Evolutionary conservation across 2,888 invertebrate species (phyloP), one percentile per base, ranked within the genome.

Genomic region (Patella ulyssiponensis): DNA sequence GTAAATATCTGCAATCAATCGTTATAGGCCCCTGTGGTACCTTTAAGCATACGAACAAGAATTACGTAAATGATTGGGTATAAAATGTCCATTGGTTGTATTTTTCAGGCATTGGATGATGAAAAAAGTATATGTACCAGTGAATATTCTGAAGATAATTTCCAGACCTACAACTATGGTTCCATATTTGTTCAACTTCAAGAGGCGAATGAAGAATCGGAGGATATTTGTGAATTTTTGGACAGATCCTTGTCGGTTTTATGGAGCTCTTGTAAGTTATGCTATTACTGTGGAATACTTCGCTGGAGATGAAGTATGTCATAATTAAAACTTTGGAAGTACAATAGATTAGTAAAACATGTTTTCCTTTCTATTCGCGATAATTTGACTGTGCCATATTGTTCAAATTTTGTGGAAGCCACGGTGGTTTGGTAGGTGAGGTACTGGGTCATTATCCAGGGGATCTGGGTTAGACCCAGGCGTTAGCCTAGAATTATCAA

Each of bases 131-230:
- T 64, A 20, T 64, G 64, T 64, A 14, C 14, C 64, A 64, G 64
- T 20, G 64, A 64, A 12, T 64, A 64, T 64, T 64, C 64, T 23
- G 64, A 64, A 14, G 64, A 64, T 64, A 20, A 64, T 5, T 64
- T 64, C 64, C 20, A 64, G 20, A 11, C 0, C 20, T 44, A 44
- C 9, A 64, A 64, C 15, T 82, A 82, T 51, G 82, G 82, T 11
- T 82, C 82, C 71, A 79, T 82, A 71, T 77, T 82, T 23, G 79
- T 79, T 54, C 82, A 82, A 72, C 78, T 82, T 14, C 64, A 77
- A 11, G 82, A 82, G 51, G 82, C 79, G 7, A 79, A 80, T 20
- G 78, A 58, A 5, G 82, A 82, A 58, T 77, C 77, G 3, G 75
- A 74, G 1, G 79, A 79, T 58, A 64, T 80, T 52, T 75, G 74